These are phyloP conservation scores for Junonia oenone DNA, from an alignment of 2,888 invertebrate species.

Conservation along the genomic window DNA sequence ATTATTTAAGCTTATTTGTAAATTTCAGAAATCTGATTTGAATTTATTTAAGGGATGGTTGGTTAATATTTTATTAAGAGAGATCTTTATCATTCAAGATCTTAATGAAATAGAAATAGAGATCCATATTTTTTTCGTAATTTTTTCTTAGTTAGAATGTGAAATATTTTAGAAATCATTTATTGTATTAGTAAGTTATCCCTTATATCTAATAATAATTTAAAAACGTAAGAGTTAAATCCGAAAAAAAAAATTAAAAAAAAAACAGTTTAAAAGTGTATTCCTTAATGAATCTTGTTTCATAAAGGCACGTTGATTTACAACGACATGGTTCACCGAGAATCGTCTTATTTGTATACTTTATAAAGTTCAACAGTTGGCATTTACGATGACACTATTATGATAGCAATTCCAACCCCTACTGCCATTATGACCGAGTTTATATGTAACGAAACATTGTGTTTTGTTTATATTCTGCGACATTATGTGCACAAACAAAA, in stretches of 20 bases:
- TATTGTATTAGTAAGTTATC: too few species aligned
- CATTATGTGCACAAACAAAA: neutral
- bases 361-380: slow-evolving; percentile 70
- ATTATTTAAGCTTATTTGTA: neutral
- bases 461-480: neutral
- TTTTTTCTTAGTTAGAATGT: too few species aligned
- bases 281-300: neutral
- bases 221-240: too few species aligned
- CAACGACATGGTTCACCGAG: slow-evolving; percentile 58
- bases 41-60: too few species aligned
- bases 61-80: too few species aligned
- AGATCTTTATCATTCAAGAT: too few species aligned
- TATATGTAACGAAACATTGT: neutral
- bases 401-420: slow-evolving; percentile 33
- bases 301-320: slow-evolving; percentile 31
- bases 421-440: neutral
- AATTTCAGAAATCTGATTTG: neutral
- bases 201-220: too few species aligned
- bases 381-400: slow-evolving; percentile 63
- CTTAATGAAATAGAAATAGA: too few species aligned
- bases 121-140: too few species aligned
- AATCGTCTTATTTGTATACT: slow-evolving; percentile 50
- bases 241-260: too few species aligned
- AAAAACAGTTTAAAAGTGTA: too few species aligned
- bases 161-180: too few species aligned